Conservation (phyloP, 2,888 invertebrate genomes). For the Bursaphelenchus okinawaensis region DNA sequence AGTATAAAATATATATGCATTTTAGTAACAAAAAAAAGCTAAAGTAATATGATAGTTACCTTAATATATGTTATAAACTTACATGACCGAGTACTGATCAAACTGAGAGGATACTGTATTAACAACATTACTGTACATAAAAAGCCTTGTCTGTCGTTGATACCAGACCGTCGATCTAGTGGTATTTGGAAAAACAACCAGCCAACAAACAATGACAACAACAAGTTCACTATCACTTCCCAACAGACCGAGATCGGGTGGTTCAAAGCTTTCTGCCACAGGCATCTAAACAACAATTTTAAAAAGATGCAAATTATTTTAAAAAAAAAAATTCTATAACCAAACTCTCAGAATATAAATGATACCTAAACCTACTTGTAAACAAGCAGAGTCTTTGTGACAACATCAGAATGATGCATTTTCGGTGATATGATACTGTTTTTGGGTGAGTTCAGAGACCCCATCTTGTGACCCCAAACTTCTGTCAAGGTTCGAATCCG, state of each 20-base stretch:
- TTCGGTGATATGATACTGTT: conserved; percentile 22
- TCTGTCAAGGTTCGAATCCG: conserved; percentile 83
- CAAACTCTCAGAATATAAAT: too few relatives aligned
- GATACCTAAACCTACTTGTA: conserved; percentile 18
- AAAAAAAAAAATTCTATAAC: neutral
- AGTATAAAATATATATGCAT: too few relatives aligned
- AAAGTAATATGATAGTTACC: too few relatives aligned
- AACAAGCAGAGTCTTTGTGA: conserved; percentile 13
- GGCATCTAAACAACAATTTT: conserved; percentile 22
- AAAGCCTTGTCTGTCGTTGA: conserved; percentile 70
- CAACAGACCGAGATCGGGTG: conserved; percentile 18
- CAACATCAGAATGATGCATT: conserved; percentile 13
- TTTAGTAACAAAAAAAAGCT: too few relatives aligned
- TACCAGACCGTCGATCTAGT: conserved; percentile 27
- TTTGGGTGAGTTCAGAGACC: conserved; percentile 6
- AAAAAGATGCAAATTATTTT: neutral
- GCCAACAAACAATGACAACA: conserved; percentile 24
- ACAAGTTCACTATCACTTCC: conserved; percentile 20
- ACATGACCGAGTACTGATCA: conserved; percentile 63
- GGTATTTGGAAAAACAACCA: conserved; percentile 28
- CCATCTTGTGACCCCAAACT: conserved; percentile 62
- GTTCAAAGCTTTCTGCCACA: conserved; percentile 15
- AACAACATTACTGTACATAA: conserved; percentile 77
- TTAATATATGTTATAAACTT: neutral
- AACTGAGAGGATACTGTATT: conserved; percentile 72